phyloP scores from a whole-genome alignment of 92 coral and sea anemone genomes.

The Zoanthus sociatus region DNA sequence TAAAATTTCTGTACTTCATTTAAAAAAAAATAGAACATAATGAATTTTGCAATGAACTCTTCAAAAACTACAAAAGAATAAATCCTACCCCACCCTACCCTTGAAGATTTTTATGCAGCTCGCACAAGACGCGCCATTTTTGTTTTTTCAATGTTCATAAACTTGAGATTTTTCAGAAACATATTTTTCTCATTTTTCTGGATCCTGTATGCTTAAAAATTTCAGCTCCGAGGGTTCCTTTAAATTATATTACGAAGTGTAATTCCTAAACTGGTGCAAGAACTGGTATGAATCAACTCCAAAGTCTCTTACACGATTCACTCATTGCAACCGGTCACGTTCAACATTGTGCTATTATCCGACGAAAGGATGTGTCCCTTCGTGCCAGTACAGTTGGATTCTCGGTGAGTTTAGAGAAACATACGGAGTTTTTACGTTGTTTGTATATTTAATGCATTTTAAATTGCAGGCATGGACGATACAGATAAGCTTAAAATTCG shows the following conservation, averaged over 20 bases:
- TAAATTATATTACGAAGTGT: neutral
- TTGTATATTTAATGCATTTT: too few relatives aligned
- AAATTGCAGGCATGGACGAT: too few relatives aligned
- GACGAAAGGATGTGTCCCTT: constrained; percentile 91
- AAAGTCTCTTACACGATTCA: constrained; percentile 93
- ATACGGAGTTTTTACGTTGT: too few relatives aligned
- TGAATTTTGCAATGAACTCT: neutral
- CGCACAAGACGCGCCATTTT: constrained; percentile 53
- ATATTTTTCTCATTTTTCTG: neutral
- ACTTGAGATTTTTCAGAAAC: neutral
- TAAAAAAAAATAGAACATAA: neutral
- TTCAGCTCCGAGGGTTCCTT: neutral
- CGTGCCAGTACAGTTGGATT: constrained; percentile 94
- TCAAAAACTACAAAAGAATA: neutral
- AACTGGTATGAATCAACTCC: constrained; percentile 86
- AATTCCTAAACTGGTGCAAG: neutral
- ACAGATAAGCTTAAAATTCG: too few relatives aligned
- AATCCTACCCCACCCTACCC: constrained; percentile 40
- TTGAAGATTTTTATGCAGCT: neutral
- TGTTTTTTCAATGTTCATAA: constrained; percentile 7
- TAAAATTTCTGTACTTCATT: neutral
- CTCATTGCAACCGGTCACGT: constrained; percentile 97
- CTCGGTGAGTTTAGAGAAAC: constrained; percentile 68
- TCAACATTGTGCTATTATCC: constrained; percentile 90
- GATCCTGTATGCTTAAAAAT: neutral